phyloP scores from a whole-genome alignment of 1,140 invertebrate genomes.

The Maniola jurtina region DNA sequence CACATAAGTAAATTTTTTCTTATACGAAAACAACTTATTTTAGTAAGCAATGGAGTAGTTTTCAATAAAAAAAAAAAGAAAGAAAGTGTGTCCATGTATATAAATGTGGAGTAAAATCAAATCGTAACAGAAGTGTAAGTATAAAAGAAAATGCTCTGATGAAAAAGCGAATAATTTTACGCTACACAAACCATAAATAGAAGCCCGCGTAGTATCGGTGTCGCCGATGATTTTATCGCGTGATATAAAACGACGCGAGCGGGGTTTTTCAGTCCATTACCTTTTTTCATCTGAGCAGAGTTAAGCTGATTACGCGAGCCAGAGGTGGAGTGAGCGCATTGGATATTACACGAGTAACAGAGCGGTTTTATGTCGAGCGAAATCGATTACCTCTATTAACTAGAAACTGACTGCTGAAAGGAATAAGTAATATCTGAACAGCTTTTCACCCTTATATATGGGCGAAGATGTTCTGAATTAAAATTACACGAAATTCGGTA shows the following conservation, averaged over 20 bases:
- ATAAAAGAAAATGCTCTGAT: too few species aligned
- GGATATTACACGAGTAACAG: conserved; percentile 22
- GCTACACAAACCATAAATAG: conserved; percentile 1
- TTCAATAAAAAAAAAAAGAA: too few species aligned
- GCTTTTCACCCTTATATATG: background rate
- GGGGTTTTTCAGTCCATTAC: conserved; percentile 59
- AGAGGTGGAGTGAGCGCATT: conserved; percentile 35
- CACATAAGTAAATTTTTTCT: too few species aligned
- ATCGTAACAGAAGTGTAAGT: too few species aligned
- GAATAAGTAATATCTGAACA: background rate
- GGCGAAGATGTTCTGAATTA: too few species aligned
- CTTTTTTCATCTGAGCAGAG: conserved; percentile 51
- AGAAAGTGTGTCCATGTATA: too few species aligned
- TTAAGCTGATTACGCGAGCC: conserved; percentile 53
- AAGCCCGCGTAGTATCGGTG: background rate
- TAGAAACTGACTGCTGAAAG: background rate
- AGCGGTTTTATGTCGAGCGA: conserved; percentile 16
- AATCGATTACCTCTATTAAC: conserved; percentile 13
- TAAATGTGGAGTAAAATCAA: too few species aligned
- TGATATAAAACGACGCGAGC: conserved; percentile 34
- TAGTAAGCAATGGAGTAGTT: too few species aligned
- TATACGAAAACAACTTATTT: too few species aligned
- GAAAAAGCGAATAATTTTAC: background rate
- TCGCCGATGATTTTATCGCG: conserved; percentile 12
- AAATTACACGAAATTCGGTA: too few species aligned